Evolutionary conservation across 2,113 vertebrate species (phyloP).

Genomic region (Sigmodon hispidus): DNA sequence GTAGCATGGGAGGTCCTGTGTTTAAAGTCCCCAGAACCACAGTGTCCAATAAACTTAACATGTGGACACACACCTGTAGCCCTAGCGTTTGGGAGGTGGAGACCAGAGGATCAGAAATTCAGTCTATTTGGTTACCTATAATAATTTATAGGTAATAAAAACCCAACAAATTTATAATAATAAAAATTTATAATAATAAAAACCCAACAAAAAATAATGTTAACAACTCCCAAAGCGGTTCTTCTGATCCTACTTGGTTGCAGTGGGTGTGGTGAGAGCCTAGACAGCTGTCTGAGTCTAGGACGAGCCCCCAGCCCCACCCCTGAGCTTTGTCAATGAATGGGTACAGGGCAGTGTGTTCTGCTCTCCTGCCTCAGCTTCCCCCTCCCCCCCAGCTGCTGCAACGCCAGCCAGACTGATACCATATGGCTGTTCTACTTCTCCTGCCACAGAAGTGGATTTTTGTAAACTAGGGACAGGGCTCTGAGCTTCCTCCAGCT

Average conservation of each 20-base stretch:
- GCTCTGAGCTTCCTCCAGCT: not conserved
- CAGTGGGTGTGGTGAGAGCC: not conserved
- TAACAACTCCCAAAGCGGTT: not conserved
- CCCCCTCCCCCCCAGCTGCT: not conserved
- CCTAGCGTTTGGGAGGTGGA: not conserved
- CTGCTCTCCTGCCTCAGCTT: not conserved
- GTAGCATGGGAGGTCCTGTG: not conserved
- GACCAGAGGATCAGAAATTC: not conserved
- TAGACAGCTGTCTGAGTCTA: too few relatives aligned
- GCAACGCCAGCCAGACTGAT: accelerated
- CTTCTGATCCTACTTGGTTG: not conserved
- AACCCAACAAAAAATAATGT: not conserved
- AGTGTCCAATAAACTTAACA: not conserved
- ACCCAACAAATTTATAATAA: not conserved
- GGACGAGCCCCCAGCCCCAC: not conserved
- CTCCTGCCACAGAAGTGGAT: not conserved
- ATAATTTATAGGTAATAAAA: not conserved
- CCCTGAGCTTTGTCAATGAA: not conserved
- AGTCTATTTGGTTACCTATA: not conserved
- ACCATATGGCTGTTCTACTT: slow-evolving; percentile 26
- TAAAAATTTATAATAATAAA: not conserved
- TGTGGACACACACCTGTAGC: not conserved
- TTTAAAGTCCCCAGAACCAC: not conserved
- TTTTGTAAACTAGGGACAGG: not conserved
- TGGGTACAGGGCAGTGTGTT: not conserved